Percentiles rank a stretch among this genome's conserved stretches.
Evolutionary conservation across 2,113 vertebrate genomes (phyloP).

Genomic region (Struthio camelus): DNA sequence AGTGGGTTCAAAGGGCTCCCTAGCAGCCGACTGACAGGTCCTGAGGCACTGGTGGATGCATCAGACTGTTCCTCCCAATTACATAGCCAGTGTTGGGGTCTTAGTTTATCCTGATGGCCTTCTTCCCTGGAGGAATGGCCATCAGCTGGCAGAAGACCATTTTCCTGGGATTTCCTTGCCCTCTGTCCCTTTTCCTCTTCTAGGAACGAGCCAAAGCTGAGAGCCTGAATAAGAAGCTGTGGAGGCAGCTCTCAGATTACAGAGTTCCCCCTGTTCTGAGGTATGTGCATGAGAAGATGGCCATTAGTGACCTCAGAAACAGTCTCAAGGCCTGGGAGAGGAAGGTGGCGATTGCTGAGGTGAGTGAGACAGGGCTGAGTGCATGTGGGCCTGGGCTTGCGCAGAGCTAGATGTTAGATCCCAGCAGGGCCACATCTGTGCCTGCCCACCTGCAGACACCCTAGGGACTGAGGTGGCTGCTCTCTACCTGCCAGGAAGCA

Average conservation of each 20-base stretch:
- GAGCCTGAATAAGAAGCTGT: slow-evolving; percentile 63
- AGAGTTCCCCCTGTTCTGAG: slow-evolving; percentile 60
- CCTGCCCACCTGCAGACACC: not conserved
- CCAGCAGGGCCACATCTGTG: accelerated
- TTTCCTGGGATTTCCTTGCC: not conserved
- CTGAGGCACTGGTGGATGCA: not conserved
- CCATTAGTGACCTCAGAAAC: slow-evolving; percentile 67
- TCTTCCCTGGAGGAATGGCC: not conserved
- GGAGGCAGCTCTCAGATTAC: slow-evolving; percentile 69
- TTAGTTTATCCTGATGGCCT: not conserved
- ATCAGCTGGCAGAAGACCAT: not conserved
- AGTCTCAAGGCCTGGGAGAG: slow-evolving; percentile 77
- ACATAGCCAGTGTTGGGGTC: not conserved
- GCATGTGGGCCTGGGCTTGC: accelerated
- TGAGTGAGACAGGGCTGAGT: not conserved
- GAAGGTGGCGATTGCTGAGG: slow-evolving; percentile 79
- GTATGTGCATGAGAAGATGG: slow-evolving; percentile 71
- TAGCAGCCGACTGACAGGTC: not conserved
- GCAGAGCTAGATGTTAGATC: not conserved
- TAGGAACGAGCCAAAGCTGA: slow-evolving; percentile 77
- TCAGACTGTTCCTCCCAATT: no score
- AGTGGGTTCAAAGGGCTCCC: not conserved
- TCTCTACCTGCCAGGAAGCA: not conserved
- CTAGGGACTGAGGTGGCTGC: accelerated
- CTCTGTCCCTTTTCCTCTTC: not conserved